Percentiles rank a stretch among this genome's conserved stretches.
phyloP scores from a whole-genome alignment of 1,140 invertebrate genomes.

The Bombus polaris region DNA sequence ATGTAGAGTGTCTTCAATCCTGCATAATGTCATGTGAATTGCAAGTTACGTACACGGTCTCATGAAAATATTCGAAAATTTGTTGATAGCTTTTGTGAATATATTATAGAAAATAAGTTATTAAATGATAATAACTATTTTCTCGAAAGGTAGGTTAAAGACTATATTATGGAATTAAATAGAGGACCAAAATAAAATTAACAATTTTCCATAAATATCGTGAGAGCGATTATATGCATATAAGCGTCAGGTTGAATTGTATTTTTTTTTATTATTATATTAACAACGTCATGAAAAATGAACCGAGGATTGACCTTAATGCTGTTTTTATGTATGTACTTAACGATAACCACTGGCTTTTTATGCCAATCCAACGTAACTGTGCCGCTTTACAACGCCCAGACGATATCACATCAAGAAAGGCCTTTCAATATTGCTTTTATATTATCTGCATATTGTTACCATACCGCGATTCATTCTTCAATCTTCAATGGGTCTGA shows the following conservation, averaged over 20 bases:
- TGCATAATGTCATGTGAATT: too few relatives aligned
- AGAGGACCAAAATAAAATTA: not conserved
- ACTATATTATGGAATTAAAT: not conserved
- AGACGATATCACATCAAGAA: not conserved
- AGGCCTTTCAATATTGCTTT: not conserved
- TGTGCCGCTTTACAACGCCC: too few relatives aligned
- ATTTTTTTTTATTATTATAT: not conserved
- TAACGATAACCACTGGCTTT: not conserved
- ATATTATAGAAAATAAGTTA: too few relatives aligned
- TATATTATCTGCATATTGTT: not conserved
- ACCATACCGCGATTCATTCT: not conserved
- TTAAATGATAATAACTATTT: not conserved
- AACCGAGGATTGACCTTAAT: not conserved
- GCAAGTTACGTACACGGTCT: too few relatives aligned
- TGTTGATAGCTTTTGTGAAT: too few relatives aligned
- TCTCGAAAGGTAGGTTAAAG: not conserved
- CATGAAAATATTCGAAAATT: too few relatives aligned
- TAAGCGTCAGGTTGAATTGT: too few relatives aligned
- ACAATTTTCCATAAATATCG: not conserved
- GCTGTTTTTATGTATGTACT: not conserved
- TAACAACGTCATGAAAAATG: not conserved
- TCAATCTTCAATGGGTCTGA: too few relatives aligned
- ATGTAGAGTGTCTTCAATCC: not conserved
- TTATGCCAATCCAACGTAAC: not conserved
- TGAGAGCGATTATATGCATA: not conserved